Evolutionary conservation across 2,888 invertebrate genomes (phyloP).

Genomic region (Trichopria drosophilae): DNA sequence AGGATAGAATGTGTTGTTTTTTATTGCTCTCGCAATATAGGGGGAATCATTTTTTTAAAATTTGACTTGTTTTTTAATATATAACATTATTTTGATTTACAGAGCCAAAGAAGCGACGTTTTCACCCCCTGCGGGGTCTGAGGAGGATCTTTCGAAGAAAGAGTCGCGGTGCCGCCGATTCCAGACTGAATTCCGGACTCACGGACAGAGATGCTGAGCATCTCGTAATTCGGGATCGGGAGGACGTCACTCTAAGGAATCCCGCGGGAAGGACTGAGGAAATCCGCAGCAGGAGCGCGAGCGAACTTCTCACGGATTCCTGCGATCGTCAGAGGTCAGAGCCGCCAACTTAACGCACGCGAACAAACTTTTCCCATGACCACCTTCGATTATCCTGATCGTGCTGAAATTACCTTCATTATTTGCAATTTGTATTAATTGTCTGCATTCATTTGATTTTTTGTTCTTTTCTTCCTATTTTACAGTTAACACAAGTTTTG

Average conservation of each 20-base stretch:
- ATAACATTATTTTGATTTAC: conserved; percentile 33
- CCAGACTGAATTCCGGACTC: conserved; percentile 41
- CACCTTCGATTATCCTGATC: too few species aligned
- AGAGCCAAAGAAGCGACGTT: conserved; percentile 66
- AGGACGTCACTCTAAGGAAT: conserved; percentile 61
- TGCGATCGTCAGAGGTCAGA: conserved; percentile 51
- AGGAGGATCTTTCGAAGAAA: conserved; percentile 73
- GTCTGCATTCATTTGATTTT: too few species aligned
- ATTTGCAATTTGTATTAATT: too few species aligned
- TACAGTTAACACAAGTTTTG: too few species aligned
- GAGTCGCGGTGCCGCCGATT: conserved; percentile 59
- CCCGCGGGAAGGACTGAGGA: conserved; percentile 56
- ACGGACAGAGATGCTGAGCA: conserved; percentile 37
- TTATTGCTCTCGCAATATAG: not conserved
- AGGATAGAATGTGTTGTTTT: too few species aligned
- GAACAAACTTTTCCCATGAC: too few species aligned
- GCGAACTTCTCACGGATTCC: conserved; percentile 66
- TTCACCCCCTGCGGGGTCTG: conserved; percentile 67
- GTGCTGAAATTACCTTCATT: too few species aligned
- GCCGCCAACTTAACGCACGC: too few species aligned
- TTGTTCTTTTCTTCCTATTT: too few species aligned
- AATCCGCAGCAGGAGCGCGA: conserved; percentile 66
- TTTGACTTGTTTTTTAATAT: not conserved
- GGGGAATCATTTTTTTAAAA: not conserved
- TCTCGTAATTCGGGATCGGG: conserved; percentile 51